These are phyloP conservation scores for Polia nebulosa DNA, from an alignment of 2,888 invertebrate genomes.

Conservation along the genomic window DNA sequence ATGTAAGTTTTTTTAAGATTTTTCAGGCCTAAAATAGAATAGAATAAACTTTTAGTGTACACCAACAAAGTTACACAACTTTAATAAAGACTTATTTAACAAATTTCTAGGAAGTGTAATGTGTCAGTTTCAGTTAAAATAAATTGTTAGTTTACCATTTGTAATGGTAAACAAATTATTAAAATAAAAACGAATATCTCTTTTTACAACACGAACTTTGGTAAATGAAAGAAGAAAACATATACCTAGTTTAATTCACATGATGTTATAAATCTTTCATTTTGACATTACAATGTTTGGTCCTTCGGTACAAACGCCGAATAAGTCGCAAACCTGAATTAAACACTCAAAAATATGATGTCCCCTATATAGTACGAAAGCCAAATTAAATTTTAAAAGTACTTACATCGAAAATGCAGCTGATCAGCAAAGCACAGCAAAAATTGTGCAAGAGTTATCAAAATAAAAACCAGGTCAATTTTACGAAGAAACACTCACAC, in stretches of 20 bases:
- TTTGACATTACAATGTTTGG: not conserved
- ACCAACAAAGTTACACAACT: too few relatives aligned
- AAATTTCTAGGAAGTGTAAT: too few relatives aligned
- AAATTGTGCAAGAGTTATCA: conserved; percentile 83
- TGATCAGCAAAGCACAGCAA: conserved; percentile 65
- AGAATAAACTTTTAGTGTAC: too few relatives aligned
- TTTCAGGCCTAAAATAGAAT: too few relatives aligned
- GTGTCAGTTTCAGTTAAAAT: too few relatives aligned
- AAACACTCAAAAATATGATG: not conserved
- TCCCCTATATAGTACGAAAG: not conserved
- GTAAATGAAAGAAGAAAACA: not conserved
- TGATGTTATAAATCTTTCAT: not conserved
- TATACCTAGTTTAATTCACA: not conserved
- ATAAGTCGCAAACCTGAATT: conserved; percentile 8
- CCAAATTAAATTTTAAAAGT: conserved; percentile 35
- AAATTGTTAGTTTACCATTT: too few relatives aligned
- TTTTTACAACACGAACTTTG: not conserved
- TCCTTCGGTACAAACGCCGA: conserved; percentile 17
- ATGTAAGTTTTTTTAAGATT: too few relatives aligned
- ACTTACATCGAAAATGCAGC: conserved; percentile 71
- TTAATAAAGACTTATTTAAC: too few relatives aligned
- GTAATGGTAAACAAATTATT: too few relatives aligned
- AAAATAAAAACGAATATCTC: not conserved
- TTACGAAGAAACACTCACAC: conserved; percentile 67
- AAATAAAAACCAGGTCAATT: conserved; percentile 85